Conservation (phyloP, 2,888 invertebrate species). For the Pristionchus mayeri region DNA sequence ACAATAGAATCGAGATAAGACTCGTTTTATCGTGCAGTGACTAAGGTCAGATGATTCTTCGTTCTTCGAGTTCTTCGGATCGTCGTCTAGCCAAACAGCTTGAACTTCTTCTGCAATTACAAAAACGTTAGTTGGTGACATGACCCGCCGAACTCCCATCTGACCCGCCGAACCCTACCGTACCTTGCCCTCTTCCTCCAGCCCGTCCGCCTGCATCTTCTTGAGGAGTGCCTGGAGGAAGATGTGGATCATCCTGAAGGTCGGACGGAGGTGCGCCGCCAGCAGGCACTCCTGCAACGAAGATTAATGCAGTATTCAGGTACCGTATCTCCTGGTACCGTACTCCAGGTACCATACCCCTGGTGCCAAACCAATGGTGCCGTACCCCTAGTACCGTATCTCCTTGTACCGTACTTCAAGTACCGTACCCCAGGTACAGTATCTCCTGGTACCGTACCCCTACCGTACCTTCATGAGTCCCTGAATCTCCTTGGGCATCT, state of each 20-base stretch:
- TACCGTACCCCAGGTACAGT: background rate
- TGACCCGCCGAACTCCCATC: background rate
- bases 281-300: conserved; percentile 53
- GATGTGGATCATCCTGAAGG: conserved; percentile 52
- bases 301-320: background rate
- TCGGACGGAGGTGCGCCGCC: conserved; percentile 52
- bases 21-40: too few relatives aligned
- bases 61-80: too few relatives aligned
- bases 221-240: conserved; percentile 6
- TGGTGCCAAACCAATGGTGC: too few relatives aligned
- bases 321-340: background rate
- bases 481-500: conserved; percentile 50
- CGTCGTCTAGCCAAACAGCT: background rate
- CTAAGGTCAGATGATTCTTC: too few relatives aligned
- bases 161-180: background rate
- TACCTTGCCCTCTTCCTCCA: conserved; percentile 9
- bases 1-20: too few relatives aligned
- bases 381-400: too few relatives aligned
- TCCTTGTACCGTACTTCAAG: background rate
- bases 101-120: background rate
- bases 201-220: background rate
- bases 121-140: background rate
- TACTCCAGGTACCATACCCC: too few relatives aligned
- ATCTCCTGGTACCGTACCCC: too few relatives aligned
- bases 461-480: conserved; percentile 52